Evolutionary conservation across 1,140 invertebrate species (phyloP).

Genomic region (Eumaeus atala): DNA sequence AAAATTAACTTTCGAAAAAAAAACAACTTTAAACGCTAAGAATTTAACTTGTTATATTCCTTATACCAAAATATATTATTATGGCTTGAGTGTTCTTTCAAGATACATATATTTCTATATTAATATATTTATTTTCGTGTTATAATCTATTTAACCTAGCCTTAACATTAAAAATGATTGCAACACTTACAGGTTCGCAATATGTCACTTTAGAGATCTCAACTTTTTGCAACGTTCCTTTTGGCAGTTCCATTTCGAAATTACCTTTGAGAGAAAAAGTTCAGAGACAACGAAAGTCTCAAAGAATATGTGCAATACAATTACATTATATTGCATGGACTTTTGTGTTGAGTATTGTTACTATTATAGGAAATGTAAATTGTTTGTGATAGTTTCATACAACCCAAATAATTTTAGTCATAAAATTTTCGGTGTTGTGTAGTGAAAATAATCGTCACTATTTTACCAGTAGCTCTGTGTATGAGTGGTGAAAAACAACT

Average conservation of each 20-base stretch:
- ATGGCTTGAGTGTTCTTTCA: conserved; percentile 69
- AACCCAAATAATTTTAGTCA: too few species aligned
- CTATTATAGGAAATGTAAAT: too few species aligned
- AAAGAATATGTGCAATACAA: too few species aligned
- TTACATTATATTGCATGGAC: too few species aligned
- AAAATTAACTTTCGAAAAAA: conserved; percentile 18
- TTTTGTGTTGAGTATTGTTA: too few species aligned
- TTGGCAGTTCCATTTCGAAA: conserved; percentile 10
- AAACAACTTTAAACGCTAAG: conserved; percentile 26
- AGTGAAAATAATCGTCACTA: too few species aligned
- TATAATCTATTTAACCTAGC: conserved; percentile 65
- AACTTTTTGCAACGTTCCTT: conserved; percentile 39
- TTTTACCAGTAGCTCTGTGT: too few species aligned
- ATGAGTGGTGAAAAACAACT: too few species aligned
- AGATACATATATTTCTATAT: conserved; percentile 62
- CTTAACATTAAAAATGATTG: conserved; percentile 63
- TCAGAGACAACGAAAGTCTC: conserved; percentile 9
- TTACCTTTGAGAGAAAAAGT: neutral
- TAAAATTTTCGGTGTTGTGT: too few species aligned
- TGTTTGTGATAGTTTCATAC: too few species aligned
- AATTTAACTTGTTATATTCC: conserved; percentile 53
- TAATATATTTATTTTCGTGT: conserved; percentile 62
- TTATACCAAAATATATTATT: conserved; percentile 74
- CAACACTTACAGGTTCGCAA: conserved; percentile 68
- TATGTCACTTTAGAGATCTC: conserved; percentile 63